Evolutionary conservation across 1,140 invertebrate species (phyloP).

Genomic region (Cherax quadricarinatus): DNA sequence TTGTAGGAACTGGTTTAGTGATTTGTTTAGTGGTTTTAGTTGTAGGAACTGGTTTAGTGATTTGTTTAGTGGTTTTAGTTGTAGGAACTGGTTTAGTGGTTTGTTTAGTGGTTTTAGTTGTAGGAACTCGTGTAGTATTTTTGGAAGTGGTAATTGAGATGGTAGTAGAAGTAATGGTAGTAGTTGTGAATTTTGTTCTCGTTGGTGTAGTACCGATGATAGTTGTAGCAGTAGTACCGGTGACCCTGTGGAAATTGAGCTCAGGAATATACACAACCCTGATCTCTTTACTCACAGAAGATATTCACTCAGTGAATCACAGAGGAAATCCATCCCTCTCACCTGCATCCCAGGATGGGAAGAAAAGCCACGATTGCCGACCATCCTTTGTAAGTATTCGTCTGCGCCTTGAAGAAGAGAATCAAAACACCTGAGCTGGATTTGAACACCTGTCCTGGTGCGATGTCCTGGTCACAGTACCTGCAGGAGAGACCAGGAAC

Average conservation of each 20-base stretch:
- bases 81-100: too few relatives aligned
- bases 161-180: too few relatives aligned
- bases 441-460: conserved; percentile 5
- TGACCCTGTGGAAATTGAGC: not conserved
- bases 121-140: too few relatives aligned
- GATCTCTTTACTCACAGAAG: too few relatives aligned
- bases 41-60: too few relatives aligned
- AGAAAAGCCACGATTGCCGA: conserved; percentile 14
- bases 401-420: conserved; percentile 30
- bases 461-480: conserved; percentile 37
- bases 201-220: not conserved
- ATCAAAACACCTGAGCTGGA: not conserved
- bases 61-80: too few relatives aligned
- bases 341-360: not conserved
- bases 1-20: too few relatives aligned
- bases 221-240: not conserved
- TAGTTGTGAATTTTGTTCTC: not conserved
- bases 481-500: not conserved
- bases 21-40: too few relatives aligned
- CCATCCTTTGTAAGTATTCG: conserved; percentile 24
- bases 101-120: not conserved
- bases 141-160: too few relatives aligned
- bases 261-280: too few relatives aligned
- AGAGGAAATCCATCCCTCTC: too few relatives aligned
- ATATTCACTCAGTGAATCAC: too few relatives aligned